Conservation (phyloP, 2,797 vertebrate species). For the Lophius americanus region DNA sequence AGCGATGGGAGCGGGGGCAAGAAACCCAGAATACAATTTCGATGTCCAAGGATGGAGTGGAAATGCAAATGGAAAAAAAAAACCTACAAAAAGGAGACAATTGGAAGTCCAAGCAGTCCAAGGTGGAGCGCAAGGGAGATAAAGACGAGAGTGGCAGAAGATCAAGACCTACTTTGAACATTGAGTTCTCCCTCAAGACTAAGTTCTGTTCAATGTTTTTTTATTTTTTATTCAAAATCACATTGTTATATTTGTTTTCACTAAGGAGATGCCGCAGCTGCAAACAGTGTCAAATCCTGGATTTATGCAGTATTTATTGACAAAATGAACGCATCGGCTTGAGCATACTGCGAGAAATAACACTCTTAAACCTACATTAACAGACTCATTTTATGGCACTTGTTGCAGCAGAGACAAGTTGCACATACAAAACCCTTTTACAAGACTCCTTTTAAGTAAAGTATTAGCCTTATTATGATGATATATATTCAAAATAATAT, state of each 20-base stretch:
- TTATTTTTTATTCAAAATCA: background rate
- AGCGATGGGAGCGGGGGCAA: slow-evolving; percentile 26
- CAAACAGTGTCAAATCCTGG: background rate
- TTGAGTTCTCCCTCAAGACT: background rate
- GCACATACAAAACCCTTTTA: too few species aligned
- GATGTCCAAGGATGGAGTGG: slow-evolving; percentile 40
- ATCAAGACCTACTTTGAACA: slow-evolving; percentile 8
- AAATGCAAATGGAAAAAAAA: slow-evolving; percentile 11
- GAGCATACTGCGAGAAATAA: background rate
- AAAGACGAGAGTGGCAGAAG: slow-evolving; percentile 5
- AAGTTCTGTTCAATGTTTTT: background rate
- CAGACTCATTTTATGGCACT: background rate
- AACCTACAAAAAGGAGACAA: background rate
- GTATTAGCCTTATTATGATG: too few species aligned
- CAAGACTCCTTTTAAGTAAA: too few species aligned
- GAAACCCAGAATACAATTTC: slow-evolving; percentile 49
- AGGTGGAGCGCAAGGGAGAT: background rate
- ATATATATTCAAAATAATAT: too few species aligned
- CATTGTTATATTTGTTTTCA: too few species aligned
- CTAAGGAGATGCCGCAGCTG: background rate
- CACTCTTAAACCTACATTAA: background rate
- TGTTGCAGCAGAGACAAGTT: background rate
- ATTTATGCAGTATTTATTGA: background rate
- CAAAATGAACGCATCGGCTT: background rate
- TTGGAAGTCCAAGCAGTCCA: slow-evolving; percentile 15